Evolutionary conservation across 2,113 vertebrate species (phyloP).

Genomic region (Crotalus tigris): DNA sequence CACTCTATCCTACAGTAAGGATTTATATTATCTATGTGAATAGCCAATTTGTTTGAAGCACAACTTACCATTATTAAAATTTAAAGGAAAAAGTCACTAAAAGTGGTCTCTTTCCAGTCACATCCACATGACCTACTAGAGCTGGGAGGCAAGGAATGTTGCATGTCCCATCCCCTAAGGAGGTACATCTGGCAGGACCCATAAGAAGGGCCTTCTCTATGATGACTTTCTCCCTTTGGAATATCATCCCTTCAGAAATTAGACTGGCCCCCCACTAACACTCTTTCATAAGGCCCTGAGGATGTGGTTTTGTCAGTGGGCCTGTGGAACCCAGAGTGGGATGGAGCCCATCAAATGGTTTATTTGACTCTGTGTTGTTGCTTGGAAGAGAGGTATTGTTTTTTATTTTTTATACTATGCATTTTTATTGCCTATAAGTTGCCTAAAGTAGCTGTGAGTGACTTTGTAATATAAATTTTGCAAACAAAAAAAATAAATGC

Average conservation of each 20-base stretch:
- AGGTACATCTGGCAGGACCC: neutral
- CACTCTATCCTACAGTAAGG: neutral
- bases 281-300: neutral
- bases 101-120: neutral
- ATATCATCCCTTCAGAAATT: neutral
- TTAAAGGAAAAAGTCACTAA: neutral
- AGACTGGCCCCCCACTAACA: neutral
- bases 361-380: no score
- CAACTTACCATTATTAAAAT: neutral
- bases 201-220: neutral
- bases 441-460: neutral
- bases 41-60: neutral
- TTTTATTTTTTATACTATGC: no score
- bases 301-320: no score
- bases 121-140: neutral
- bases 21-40: neutral
- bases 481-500: neutral
- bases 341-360: no score
- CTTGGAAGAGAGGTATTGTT: no score
- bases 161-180: neutral
- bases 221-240: neutral
- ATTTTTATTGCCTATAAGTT: no score
- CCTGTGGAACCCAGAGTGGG: no score
- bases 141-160: neutral
- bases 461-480: no score